Base-by-base conservation (phyloP, 2,888 invertebrate species). In the Masnerella sp. region DNA sequence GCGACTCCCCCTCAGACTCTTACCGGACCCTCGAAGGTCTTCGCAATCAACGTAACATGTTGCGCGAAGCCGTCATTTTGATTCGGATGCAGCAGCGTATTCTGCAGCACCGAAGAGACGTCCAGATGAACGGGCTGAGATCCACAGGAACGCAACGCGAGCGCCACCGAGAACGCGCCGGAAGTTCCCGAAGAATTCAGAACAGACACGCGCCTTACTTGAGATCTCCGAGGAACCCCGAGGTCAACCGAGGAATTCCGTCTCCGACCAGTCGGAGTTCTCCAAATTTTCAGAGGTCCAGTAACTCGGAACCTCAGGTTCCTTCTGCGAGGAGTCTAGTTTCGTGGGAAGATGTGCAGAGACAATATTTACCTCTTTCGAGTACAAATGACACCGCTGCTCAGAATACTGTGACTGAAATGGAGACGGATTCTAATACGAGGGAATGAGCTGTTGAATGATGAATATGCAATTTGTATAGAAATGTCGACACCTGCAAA, bases 181-280 rank as follows among this genome's bases (percentile, higher is more conserved):
- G 20, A 8, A 56, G 56, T n/a, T 67, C 49, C 5, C 58, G 75
- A 14, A 61, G 59, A 69, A 42, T 78, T 1, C 80, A 79, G 12
- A 78, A 76, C 51, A 69, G 83, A 18, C 77, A 81, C 45, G 59
- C 76, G 1, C 82, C 84, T 5, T 82, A 82, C 62, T 17, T 73
- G 4, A 51, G 78, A 30, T 77, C 77, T 32, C 32, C 42, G 15
- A 49, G 49, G 32, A 28, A 25, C 30, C 34, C 22, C 14, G 42
- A 64, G n/a, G 20, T 51, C 0, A 58, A 62, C 51, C 56, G 36
- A 12, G 34, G 40, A 2, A 5, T n/a, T n/a, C n/a, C n/a, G n/a
- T 42, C 2, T n/a, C 43, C 17, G 43, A 52, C 45, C n/a, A 32
- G 2, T 1, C 36, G 56, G 12, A 52, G 47, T 3, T 5, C 40